Conservation (phyloP, 2,797 vertebrate genomes). For the Gila robusta region DNA sequence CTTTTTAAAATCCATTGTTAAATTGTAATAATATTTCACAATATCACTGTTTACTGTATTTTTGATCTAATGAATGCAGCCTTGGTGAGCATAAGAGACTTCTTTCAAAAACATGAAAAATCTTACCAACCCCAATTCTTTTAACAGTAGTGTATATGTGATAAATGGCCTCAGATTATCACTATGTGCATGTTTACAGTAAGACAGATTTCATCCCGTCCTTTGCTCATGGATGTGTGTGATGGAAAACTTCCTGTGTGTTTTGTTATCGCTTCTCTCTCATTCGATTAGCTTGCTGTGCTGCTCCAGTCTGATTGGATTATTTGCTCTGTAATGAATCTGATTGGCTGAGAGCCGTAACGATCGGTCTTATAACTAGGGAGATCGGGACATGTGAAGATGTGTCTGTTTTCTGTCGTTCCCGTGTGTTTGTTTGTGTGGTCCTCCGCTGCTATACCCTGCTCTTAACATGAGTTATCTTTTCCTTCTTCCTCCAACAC, state of each 20-base stretch:
- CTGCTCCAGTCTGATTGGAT: conserved; percentile 49
- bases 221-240: conserved; percentile 1
- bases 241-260: conserved; percentile 27
- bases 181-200: background rate
- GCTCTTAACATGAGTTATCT: background rate
- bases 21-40: background rate
- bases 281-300: conserved; percentile 31
- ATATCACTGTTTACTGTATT: background rate
- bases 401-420: conserved; percentile 15
- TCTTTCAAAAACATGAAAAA: background rate
- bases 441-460: background rate
- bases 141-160: background rate
- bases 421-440: background rate
- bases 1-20: background rate
- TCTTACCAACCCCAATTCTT: background rate
- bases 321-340: conserved; percentile 38
- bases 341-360: conserved; percentile 45
- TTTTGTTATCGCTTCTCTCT: conserved; percentile 23
- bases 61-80: background rate
- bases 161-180: background rate
- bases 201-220: conserved; percentile 1
- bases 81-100: background rate
- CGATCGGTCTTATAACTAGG: background rate
- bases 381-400: background rate
- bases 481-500: background rate